A percentile compares a stretch with the other conserved stretches of the same genome.
Conservation (phyloP, 2,888 invertebrate genomes). For the Drosophila helvetica region DNA sequence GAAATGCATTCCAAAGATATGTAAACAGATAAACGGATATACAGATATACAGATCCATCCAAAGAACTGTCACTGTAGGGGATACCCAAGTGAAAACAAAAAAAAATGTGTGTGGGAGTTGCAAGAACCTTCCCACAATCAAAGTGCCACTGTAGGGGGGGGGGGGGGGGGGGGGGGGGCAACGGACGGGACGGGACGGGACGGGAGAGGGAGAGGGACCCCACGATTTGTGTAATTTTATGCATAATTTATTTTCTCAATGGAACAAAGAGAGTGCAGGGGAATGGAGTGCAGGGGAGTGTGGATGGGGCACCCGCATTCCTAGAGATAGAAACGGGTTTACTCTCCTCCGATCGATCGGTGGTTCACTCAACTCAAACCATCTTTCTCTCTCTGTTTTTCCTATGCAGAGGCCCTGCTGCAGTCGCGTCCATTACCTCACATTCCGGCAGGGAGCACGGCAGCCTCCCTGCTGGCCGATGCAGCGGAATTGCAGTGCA, state of each 20-base stretch:
- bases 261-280: slow-evolving; percentile 49
- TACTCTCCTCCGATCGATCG: slow-evolving; percentile 49
- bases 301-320: slow-evolving; percentile 61
- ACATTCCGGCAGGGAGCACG: slow-evolving; percentile 88
- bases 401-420: slow-evolving; percentile 92
- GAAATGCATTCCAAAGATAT: slow-evolving; percentile 45
- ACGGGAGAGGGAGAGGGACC: too few species aligned
- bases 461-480: slow-evolving; percentile 68
- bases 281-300: neutral
- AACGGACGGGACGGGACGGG: too few species aligned
- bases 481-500: slow-evolving; percentile 63
- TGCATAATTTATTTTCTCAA: slow-evolving; percentile 74
- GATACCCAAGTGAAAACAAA: slow-evolving; percentile 16
- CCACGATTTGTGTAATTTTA: slow-evolving; percentile 60
- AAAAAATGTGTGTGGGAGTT: slow-evolving; percentile 36
- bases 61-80: neutral
- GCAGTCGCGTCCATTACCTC: slow-evolving; percentile 96
- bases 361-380: slow-evolving; percentile 41
- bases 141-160: slow-evolving; percentile 51
- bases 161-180: too few species aligned
- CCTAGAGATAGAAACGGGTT: slow-evolving; percentile 67
- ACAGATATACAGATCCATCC: neutral
- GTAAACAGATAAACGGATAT: slow-evolving; percentile 13
- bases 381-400: slow-evolving; percentile 11
- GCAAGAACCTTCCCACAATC: slow-evolving; percentile 67